Conservation (phyloP, 2,113 vertebrate species). For the Cyprinodon brontotheroides region DNA sequence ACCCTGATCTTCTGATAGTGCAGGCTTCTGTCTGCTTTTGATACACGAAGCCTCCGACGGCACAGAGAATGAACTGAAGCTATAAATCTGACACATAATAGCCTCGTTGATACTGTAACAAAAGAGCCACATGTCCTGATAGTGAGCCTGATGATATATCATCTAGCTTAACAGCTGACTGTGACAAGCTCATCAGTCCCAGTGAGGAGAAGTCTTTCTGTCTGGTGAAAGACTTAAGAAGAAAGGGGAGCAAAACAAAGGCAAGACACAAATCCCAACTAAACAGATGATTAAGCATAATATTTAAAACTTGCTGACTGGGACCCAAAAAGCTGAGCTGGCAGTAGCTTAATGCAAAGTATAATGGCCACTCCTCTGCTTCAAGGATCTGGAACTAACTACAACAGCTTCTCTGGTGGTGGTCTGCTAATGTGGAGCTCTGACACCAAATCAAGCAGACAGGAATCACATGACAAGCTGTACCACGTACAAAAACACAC, state of each 20-base stretch:
- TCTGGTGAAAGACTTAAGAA: slow-evolving; percentile 25
- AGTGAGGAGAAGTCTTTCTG: slow-evolving; percentile 23
- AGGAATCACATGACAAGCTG: slow-evolving; percentile 52
- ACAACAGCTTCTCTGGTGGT: slow-evolving; percentile 42
- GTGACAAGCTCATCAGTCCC: slow-evolving; percentile 61
- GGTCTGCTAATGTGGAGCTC: slow-evolving; percentile 48
- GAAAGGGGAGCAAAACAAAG: slow-evolving; percentile 5
- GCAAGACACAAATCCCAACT: slow-evolving; percentile 21
- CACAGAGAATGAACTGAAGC: slow-evolving; percentile 32
- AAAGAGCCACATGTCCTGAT: slow-evolving; percentile 54
- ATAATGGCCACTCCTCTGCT: slow-evolving; percentile 45
- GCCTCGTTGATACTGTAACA: slow-evolving; percentile 50
- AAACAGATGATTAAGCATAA: slow-evolving; percentile 39
- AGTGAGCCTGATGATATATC: slow-evolving; percentile 62
- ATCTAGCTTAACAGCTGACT: slow-evolving; percentile 66
- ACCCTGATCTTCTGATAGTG: neutral
- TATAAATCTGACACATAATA: slow-evolving; percentile 53
- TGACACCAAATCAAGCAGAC: slow-evolving; percentile 26
- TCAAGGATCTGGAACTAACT: slow-evolving; percentile 41
- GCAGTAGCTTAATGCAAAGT: slow-evolving; percentile 7
- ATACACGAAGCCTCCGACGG: slow-evolving; percentile 13
- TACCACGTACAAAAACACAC: slow-evolving; percentile 52
- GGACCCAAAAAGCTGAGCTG: slow-evolving; percentile 25
- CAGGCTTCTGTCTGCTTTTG: slow-evolving; percentile 27
- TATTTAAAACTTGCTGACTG: slow-evolving; percentile 15